Base-by-base conservation (phyloP, 2,888 invertebrate genomes). In the Alviniconcha strummeri region DNA sequence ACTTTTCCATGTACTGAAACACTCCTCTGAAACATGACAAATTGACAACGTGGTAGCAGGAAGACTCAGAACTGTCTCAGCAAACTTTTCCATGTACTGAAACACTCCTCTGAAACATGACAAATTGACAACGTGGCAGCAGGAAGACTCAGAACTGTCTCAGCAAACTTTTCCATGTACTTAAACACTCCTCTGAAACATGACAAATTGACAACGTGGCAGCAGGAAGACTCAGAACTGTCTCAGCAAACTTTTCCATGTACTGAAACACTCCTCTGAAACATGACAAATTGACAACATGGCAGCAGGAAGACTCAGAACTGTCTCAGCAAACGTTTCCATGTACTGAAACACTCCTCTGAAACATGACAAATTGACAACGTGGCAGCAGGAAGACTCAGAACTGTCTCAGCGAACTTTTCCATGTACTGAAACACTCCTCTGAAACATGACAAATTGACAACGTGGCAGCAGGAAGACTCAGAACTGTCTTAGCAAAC, bases 121-220 rank as follows among this genome's bases (percentile, higher is more conserved):
- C 60, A 60, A n/a, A n/a, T n/a, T n/a, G n/a, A n/a, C n/a, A n/a
- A n/a, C n/a, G 93, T 92, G 19, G 92, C 93, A 36, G 91, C 88
- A 8, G 87, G 81, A 13, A 93, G 83, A 74, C 90, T 89, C 4
- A 93, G 91, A 9, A 92, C 88, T 7, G 90, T 91, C 19, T 85
- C 89, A 4, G 89, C 87, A 85, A 93, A 92, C 82, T 92, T 92
- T 85, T 90, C 88, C 17, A 93, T 76, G 84, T 93, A 93, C 81
- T 90, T 85, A 86, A 92, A 90, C 2, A 91, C 86, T 19, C 89
- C 80, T 54, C 86, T 87, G 84, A 4, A 81, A 84, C 57, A 74
- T 17, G 81, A 67, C 17, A 60, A 19, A 36, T 36, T 36, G 36
- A 36, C 36, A 36, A 36, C 36, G 36, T 36, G 36, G 36, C 36